Evolutionary conservation across 2,888 invertebrate genomes (phyloP).

Genomic region (Ischnura elegans): DNA sequence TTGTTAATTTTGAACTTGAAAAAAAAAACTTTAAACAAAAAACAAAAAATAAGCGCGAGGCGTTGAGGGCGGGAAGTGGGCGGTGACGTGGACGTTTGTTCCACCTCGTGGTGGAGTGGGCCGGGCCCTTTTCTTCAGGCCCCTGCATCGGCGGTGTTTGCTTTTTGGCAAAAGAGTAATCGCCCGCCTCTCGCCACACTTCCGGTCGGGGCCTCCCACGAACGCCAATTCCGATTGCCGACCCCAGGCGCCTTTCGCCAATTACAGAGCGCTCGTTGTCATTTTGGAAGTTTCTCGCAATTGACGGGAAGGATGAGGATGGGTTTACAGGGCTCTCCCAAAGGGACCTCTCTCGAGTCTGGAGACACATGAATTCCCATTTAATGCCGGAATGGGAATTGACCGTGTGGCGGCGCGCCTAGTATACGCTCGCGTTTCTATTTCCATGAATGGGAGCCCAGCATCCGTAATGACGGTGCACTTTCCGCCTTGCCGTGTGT

Average conservation of each 20-base stretch:
- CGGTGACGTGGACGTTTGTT: too few relatives aligned
- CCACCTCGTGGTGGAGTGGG: too few relatives aligned
- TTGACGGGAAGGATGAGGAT: background rate
- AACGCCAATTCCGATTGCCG: background rate
- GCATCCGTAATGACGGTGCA: background rate
- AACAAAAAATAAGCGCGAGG: background rate
- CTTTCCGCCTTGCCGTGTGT: background rate
- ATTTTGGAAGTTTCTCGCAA: background rate
- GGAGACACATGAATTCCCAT: constrained; percentile 43
- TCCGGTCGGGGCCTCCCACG: constrained; percentile 34
- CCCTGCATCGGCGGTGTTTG: background rate
- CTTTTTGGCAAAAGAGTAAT: constrained; percentile 10
- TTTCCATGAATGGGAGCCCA: background rate
- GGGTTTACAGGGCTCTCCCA: background rate
- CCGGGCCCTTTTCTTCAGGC: too few relatives aligned
- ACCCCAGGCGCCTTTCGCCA: background rate
- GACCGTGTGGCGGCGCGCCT: too few relatives aligned
- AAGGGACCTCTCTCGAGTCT: constrained; percentile 14
- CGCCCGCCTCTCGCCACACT: background rate
- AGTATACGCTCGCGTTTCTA: background rate
- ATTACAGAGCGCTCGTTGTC: constrained; percentile 13
- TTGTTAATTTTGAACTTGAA: too few relatives aligned
- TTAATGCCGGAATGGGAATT: background rate
- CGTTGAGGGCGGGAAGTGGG: background rate
- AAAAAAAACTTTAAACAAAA: too few relatives aligned